Conservation (phyloP, 2,797 vertebrate species). For the Gila robusta region DNA sequence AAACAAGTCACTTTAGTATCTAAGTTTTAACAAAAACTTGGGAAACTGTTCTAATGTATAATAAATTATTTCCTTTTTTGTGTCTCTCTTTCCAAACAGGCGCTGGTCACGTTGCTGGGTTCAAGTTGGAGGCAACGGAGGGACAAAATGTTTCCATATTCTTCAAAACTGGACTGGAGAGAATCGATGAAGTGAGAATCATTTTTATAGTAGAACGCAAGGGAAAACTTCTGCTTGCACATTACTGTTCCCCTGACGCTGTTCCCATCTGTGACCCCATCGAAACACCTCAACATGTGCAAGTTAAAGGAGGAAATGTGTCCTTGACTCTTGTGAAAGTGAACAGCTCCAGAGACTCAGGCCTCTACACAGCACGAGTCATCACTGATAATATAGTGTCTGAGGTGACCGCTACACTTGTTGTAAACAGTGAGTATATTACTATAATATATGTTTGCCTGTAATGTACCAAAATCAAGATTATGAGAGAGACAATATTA, state of each 20-base stretch:
- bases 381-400: fast-evolving
- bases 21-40: no score
- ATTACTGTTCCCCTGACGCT: neutral
- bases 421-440: neutral
- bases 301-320: neutral
- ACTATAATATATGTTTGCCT: no score
- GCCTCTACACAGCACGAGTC: neutral
- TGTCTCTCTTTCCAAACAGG: no score
- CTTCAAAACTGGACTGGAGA: neutral
- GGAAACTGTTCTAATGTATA: no score
- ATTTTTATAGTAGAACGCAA: fast-evolving
- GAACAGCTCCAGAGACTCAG: neutral
- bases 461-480: no score
- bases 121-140: neutral
- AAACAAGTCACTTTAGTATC: no score
- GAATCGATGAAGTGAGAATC: neutral
- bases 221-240: neutral
- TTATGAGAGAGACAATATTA: no score
- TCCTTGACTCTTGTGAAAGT: neutral
- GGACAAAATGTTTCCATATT: neutral
- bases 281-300: neutral
- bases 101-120: no score
- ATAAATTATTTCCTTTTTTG: no score
- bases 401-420: fast-evolving
- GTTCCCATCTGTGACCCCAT: neutral